Evolutionary conservation across 37 sponge, comb jelly and placozoan species (phyloP).

Genomic region (Agelas oroides): DNA sequence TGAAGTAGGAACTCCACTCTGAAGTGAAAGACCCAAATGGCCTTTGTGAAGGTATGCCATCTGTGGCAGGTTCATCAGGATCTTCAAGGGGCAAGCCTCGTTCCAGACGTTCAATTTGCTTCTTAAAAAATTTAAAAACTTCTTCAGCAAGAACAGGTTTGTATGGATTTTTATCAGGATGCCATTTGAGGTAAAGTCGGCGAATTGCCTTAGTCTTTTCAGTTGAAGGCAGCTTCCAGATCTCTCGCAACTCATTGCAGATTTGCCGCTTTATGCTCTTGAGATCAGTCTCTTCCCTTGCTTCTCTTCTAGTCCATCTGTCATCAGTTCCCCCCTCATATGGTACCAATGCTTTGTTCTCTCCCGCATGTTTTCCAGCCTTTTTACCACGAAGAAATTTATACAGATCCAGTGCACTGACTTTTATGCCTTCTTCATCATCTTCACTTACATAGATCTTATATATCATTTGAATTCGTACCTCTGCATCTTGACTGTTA

Average conservation of each 20-base stretch:
- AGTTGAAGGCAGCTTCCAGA: constrained; percentile 36
- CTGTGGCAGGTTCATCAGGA: constrained; percentile 5
- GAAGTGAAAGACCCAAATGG: background rate
- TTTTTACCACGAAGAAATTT: constrained; percentile 33
- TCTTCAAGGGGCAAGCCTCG: constrained; percentile 16
- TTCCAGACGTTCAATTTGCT: constrained; percentile 41
- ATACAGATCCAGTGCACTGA: constrained; percentile 31
- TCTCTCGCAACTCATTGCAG: constrained; percentile 23
- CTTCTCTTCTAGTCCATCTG: background rate
- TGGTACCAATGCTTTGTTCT: background rate
- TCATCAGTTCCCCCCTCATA: background rate
- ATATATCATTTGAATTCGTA: constrained; percentile 13
- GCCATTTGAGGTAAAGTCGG: constrained; percentile 59
- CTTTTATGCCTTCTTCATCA: constrained; percentile 14
- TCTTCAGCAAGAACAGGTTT: constrained; percentile 34
- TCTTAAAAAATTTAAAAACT: constrained; percentile 55
- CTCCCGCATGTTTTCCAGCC: background rate
- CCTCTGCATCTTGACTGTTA: background rate
- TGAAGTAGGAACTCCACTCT: background rate
- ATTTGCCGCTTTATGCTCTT: background rate
- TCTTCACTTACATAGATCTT: constrained; percentile 2
- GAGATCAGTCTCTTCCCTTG: background rate
- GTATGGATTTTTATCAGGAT: constrained; percentile 65
- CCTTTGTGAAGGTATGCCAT: too few species aligned
- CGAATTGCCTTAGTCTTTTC: constrained; percentile 28